Conservation (phyloP, 2,797 vertebrate genomes). For the Ptychadena robeensis region DNA sequence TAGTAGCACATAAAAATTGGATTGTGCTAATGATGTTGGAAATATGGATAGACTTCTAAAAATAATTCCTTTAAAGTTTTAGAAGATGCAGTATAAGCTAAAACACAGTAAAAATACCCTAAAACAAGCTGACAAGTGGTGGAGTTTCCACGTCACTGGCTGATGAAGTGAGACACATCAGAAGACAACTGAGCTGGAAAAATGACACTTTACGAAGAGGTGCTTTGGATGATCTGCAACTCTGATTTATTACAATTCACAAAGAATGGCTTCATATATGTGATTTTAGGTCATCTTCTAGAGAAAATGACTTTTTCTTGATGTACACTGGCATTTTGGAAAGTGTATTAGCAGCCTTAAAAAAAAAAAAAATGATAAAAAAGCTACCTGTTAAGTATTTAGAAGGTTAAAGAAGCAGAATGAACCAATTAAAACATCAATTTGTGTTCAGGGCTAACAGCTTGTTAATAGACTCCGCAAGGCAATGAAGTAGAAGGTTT, state of each 20-base stretch:
- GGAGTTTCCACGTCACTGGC: slow-evolving; percentile 78
- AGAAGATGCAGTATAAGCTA: background rate
- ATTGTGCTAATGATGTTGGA: background rate
- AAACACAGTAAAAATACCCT: slow-evolving; percentile 77
- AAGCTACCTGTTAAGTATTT: slow-evolving; percentile 60
- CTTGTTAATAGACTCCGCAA: slow-evolving; percentile 51
- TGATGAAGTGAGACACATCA: slow-evolving; percentile 81
- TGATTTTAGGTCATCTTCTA: slow-evolving; percentile 70
- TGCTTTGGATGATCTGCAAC: slow-evolving; percentile 78
- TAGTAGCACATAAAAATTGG: background rate
- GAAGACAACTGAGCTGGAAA: slow-evolving; percentile 80
- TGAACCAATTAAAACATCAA: slow-evolving; percentile 51
- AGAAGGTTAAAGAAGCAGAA: slow-evolving; percentile 50
- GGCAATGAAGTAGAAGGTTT: slow-evolving; percentile 46
- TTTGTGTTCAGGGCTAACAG: slow-evolving; percentile 54
- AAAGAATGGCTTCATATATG: slow-evolving; percentile 72
- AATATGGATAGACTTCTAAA: background rate
- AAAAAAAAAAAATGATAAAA: slow-evolving; percentile 21
- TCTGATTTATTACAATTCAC: slow-evolving; percentile 73
- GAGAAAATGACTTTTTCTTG: slow-evolving; percentile 68
- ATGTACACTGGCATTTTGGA: slow-evolving; percentile 50
- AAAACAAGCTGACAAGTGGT: slow-evolving; percentile 78
- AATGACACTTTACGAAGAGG: slow-evolving; percentile 79
- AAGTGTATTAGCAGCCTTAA: slow-evolving; percentile 55
- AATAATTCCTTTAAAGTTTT: background rate